Conservation (phyloP, 2,797 vertebrate genomes). For the Naso thynnoides region DNA sequence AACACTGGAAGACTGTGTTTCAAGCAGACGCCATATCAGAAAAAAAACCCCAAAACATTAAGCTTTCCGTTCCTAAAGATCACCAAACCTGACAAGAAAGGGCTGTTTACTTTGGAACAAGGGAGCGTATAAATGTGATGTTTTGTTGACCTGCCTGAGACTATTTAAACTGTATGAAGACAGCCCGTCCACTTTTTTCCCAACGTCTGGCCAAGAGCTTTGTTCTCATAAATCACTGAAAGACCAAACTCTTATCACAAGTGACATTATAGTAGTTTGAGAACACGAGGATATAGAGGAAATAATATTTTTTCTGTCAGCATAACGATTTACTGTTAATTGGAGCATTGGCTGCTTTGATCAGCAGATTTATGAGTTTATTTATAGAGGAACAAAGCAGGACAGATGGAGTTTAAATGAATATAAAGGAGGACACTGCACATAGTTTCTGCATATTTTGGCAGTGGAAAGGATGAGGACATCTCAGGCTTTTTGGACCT, state of each 20-base stretch:
- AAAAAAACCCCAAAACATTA: constrained; percentile 51
- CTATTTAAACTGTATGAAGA: constrained; percentile 42
- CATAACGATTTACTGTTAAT: constrained; percentile 24
- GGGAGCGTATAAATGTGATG: constrained; percentile 33
- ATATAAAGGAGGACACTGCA: not conserved
- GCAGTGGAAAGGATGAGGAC: constrained; percentile 2
- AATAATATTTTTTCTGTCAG: constrained; percentile 25
- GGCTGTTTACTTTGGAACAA: constrained; percentile 63
- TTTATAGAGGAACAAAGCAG: constrained; percentile 24
- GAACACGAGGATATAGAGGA: constrained; percentile 7
- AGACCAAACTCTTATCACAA: constrained; percentile 33
- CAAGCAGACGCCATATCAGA: constrained; percentile 25
- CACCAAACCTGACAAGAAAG: constrained; percentile 47
- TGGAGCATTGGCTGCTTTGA: constrained; percentile 23
- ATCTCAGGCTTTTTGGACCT: not conserved
- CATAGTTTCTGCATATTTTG: not conserved
- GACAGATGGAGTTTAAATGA: constrained; percentile 10
- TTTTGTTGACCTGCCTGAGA: constrained; percentile 59
- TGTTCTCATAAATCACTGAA: constrained; percentile 50
- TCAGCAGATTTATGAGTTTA: constrained; percentile 35
- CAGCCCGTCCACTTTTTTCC: constrained; percentile 24
- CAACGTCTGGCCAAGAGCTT: constrained; percentile 31
- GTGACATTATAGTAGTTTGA: constrained; percentile 24
- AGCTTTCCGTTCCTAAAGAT: constrained; percentile 43
- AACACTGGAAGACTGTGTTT: constrained; percentile 19